Percentiles rank a stretch among this genome's conserved stretches.
These are phyloP conservation scores for Heliocidaris erythrogramma DNA, from an alignment of 35 echinoderm and acorn worm species.

Conservation along the genomic window DNA sequence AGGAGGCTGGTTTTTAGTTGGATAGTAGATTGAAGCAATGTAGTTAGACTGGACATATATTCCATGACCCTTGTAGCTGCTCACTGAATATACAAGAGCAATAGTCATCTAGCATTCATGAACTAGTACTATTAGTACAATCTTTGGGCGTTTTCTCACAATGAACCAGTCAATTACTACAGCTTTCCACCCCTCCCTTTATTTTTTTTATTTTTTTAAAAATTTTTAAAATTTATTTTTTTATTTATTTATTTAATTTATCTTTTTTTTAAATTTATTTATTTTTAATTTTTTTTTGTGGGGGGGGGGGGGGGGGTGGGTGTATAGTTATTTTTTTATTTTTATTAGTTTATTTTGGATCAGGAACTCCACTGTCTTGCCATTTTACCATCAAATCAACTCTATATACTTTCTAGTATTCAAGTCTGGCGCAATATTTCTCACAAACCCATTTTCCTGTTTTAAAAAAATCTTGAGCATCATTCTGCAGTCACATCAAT, in stretches of 20 bases:
- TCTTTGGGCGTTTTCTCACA: no score
- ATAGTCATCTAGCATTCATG: background rate
- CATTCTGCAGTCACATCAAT: background rate
- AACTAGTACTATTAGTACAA: background rate
- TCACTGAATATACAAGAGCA: no score
- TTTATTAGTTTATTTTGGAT: no score
- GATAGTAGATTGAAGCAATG: background rate
- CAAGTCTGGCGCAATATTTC: background rate
- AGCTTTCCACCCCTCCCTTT: background rate
- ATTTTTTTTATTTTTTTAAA: no score
- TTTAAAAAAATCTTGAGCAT: background rate
- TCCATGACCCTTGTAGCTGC: background rate
- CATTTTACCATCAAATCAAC: no score
- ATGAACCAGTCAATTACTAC: background rate
- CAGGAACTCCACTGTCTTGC: no score
- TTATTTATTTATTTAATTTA: no score
- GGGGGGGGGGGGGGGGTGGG: no score
- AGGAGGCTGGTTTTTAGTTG: background rate
- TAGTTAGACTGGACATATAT: background rate
- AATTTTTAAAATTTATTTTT: no score
- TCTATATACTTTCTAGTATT: background rate
- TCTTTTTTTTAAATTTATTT: no score
- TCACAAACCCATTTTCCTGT: background rate
- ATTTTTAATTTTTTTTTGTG: no score
- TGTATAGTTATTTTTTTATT: no score